Evolutionary conservation across 2,888 invertebrate genomes (phyloP).

Genomic region (Hololepta plana): DNA sequence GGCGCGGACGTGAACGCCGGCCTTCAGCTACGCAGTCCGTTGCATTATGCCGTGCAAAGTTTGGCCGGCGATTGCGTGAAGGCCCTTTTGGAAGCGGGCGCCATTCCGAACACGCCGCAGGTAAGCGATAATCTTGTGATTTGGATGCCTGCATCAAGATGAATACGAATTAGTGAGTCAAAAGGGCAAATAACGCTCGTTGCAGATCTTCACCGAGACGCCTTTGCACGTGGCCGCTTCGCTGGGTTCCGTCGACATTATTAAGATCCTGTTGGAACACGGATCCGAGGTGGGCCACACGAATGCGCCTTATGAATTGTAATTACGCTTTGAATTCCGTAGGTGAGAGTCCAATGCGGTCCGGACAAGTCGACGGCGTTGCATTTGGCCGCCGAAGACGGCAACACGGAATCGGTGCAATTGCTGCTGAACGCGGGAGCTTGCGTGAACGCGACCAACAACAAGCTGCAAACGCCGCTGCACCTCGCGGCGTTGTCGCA

Average conservation of each 20-base stretch:
- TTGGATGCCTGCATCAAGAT: not conserved
- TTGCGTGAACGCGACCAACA: constrained; percentile 54
- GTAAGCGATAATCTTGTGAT: constrained; percentile 21
- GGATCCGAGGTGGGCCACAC: constrained; percentile 74
- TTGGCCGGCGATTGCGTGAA: constrained; percentile 55
- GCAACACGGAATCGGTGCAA: constrained; percentile 58
- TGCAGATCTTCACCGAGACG: constrained; percentile 64
- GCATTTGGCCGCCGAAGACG: constrained; percentile 78
- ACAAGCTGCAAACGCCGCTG: constrained; percentile 62
- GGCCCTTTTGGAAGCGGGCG: constrained; percentile 55
- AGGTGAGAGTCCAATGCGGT: constrained; percentile 50
- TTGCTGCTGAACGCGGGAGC: constrained; percentile 59
- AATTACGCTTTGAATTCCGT: too few relatives aligned
- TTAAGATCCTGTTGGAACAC: constrained; percentile 52
- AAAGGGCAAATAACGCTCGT: constrained; percentile 5
- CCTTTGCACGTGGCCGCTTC: constrained; percentile 69
- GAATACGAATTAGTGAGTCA: constrained; percentile 3
- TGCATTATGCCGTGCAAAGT: constrained; percentile 72
- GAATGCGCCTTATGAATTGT: too few relatives aligned
- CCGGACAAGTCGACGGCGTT: constrained; percentile 57
- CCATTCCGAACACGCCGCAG: constrained; percentile 69
- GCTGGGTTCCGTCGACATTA: constrained; percentile 48
- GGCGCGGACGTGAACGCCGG: constrained; percentile 72
- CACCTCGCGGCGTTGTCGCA: constrained; percentile 72
- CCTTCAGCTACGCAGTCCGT: constrained; percentile 39